Evolutionary conservation across 1,140 invertebrate genomes (phyloP), one percentile per base, ranked within the genome.

Genomic region (Drosophila ananassae): DNA sequence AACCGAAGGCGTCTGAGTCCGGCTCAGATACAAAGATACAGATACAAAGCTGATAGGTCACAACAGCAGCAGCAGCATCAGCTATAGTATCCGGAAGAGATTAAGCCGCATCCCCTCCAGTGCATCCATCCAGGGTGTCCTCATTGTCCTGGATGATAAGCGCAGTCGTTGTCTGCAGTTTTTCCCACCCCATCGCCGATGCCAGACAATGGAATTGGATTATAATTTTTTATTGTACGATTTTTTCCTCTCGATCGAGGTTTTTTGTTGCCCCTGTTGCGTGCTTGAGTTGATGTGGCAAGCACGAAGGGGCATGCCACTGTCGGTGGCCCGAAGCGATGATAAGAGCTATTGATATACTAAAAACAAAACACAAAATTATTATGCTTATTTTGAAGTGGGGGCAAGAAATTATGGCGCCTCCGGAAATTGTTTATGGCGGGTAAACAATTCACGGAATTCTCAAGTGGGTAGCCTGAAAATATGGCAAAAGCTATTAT

Each of bases 1-100:
- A 34, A 17, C 48, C 52, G 32, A 50, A 47, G 25, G 25, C 39
- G 28, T 39, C 64, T 55, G 48, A 66, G 30, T 30, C n/a, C 60
- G 24, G 34, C 44, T 47, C 17, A 22, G 21, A 32, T 25, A 37
- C 60, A 46, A 56, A 75, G 79, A 83, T 77, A 56, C 62, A 46
- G 74, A 79, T 77, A 79, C 83, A 89, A 89, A 79, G 84, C 74
- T 82, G 82, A 89, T 89, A 89, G 83, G 83, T 89, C 83, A 89
- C 83, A 83, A 68, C 80, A 67, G 75, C 87, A 79, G 24, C 41
- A 30, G 54, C 67, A 80, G 75, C 68, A 81, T 61, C 68, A 44
- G 84, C 82, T 89, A 89, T 89, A 79, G 77, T 89, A 89, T 89
- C 83, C 83, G 83, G 83, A 89, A 89, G 79, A 89, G 83, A 89